These are phyloP conservation scores for Tryphoninae sp. DNA, from an alignment of 2,888 invertebrate genomes.

Conservation along the genomic window DNA sequence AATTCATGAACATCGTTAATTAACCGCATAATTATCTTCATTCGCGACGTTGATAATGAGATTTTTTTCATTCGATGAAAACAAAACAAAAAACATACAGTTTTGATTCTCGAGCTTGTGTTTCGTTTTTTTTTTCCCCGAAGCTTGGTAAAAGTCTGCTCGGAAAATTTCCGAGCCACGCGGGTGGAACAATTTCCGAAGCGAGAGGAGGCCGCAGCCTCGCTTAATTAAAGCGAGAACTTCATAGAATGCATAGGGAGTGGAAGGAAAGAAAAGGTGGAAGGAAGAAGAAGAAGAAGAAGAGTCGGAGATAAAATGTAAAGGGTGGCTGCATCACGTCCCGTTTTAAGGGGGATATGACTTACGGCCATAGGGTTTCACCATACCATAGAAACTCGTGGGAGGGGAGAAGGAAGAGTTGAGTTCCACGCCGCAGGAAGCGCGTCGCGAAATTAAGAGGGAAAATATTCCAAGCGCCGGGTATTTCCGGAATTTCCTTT, in stretches of 20 bases:
- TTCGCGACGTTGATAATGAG: too few species aligned
- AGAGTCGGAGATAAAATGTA: not conserved
- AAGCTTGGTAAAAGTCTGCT: not conserved
- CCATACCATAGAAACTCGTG: slow-evolving; percentile 11
- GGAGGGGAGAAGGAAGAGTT: not conserved
- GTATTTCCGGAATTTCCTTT: slow-evolving; percentile 68
- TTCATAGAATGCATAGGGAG: slow-evolving; percentile 10
- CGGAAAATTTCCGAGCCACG: not conserved
- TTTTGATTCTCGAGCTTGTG: too few species aligned
- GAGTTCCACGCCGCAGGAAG: slow-evolving; percentile 36
- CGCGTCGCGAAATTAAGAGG: slow-evolving; percentile 68
- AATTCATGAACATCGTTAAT: too few species aligned
- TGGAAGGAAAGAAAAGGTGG: slow-evolving; percentile 2
- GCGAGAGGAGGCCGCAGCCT: not conserved
- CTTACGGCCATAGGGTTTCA: slow-evolving; percentile 23
- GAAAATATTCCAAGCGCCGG: slow-evolving; percentile 67
- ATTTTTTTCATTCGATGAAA: too few species aligned
- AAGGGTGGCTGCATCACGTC: slow-evolving; percentile 22
- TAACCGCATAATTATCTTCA: too few species aligned
- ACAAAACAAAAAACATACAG: too few species aligned
- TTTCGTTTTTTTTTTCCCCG: too few species aligned
- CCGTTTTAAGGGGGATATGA: slow-evolving; percentile 24
- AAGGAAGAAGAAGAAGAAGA: not conserved
- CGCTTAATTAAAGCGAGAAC: slow-evolving; percentile 46
- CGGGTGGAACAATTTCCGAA: slow-evolving; percentile 12